A percentile compares a stretch with the other conserved stretches of the same genome.
Conservation (phyloP, 1,140 invertebrate species). For the Harlomillsia oculata region DNA sequence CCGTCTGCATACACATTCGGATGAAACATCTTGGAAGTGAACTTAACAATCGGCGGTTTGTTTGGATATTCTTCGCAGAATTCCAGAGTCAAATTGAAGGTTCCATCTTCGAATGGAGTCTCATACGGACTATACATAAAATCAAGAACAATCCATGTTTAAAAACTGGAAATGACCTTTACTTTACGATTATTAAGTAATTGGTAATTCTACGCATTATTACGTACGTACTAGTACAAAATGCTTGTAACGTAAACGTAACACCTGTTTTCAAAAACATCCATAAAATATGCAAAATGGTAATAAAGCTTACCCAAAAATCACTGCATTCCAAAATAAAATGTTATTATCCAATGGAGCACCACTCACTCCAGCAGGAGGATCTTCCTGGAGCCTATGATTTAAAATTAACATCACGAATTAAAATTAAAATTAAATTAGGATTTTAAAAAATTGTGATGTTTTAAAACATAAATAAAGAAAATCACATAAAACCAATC, state of each 20-base stretch:
- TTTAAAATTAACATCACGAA: no score
- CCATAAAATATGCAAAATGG: no score
- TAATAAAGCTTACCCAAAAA: constrained; percentile 59
- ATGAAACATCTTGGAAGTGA: constrained; percentile 99
- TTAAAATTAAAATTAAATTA: no score
- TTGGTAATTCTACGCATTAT: no score
- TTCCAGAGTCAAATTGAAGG: constrained; percentile 97
- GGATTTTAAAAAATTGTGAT: no score
- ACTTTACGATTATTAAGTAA: no score
- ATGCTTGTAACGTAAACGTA: no score
- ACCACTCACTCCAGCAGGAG: constrained; percentile 94
- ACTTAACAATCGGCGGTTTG: constrained; percentile 96
- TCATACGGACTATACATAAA: constrained; percentile 63
- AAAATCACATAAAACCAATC: no score
- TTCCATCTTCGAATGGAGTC: constrained; percentile 99
- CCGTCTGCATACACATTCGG: constrained; percentile 99
- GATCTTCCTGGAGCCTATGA: no score
- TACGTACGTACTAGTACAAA: no score
- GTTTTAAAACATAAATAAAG: no score
- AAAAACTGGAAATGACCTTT: background rate
- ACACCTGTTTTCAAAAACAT: background rate
- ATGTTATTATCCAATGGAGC: constrained; percentile 98
- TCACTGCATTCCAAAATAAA: constrained; percentile 99
- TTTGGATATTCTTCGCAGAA: constrained; percentile 99
- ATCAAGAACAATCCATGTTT: background rate